phyloP scores from a whole-genome alignment of 2,888 invertebrate species.

The Dasypogon diadema region DNA sequence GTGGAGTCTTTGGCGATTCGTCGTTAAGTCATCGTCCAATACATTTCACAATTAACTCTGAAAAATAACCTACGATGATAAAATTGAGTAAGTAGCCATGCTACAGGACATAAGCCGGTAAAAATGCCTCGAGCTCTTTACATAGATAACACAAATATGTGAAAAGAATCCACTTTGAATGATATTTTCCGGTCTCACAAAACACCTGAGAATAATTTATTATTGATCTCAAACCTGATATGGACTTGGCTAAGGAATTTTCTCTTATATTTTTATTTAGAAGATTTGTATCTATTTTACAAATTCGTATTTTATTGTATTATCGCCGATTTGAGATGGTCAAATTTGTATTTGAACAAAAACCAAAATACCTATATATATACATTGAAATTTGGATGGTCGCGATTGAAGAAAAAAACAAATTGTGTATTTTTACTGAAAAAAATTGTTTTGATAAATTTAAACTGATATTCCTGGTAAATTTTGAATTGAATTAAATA shows the following conservation, averaged over 20 bases:
- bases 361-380: no score
- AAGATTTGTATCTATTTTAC: not conserved
- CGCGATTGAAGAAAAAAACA: no score
- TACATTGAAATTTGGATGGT: no score
- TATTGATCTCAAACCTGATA: not conserved
- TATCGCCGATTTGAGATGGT: not conserved
- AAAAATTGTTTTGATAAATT: no score
- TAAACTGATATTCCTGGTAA: no score
- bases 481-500: no score
- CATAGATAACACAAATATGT: slow-evolving; percentile 1
- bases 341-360: no score
- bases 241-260: not conserved
- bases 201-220: slow-evolving; percentile 26
- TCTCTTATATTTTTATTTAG: not conserved
- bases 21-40: slow-evolving; percentile 20
- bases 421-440: no score
- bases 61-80: not conserved
- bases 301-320: not conserved
- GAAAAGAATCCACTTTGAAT: slow-evolving; percentile 28
- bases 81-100: not conserved
- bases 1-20: not conserved
- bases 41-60: not conserved
- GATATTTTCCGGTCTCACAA: slow-evolving; percentile 17
- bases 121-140: no score
- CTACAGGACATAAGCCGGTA: no score